These are phyloP conservation scores for Drosophila triauraria DNA, from an alignment of 1,140 invertebrate species.

Conservation along the genomic window DNA sequence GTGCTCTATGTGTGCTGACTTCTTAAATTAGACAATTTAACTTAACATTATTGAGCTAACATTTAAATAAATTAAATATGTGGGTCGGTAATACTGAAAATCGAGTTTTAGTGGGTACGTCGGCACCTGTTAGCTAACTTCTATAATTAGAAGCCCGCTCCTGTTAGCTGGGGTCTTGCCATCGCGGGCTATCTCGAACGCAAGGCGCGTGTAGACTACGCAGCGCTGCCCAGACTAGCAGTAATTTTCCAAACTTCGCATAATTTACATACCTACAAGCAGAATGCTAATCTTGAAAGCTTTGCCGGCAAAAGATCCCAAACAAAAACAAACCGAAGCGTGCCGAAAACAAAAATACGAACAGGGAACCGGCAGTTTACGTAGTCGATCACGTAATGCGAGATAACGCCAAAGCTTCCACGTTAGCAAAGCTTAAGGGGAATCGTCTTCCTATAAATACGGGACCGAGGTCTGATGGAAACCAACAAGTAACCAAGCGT, in stretches of 20 bases:
- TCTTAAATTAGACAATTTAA: too few relatives aligned
- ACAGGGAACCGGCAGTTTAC: neutral
- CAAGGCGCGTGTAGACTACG: constrained; percentile 16
- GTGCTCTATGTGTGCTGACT: too few relatives aligned
- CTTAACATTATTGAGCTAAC: too few relatives aligned
- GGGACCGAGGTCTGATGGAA: constrained; percentile 10
- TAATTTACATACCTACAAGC: constrained; percentile 29
- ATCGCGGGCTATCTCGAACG: constrained; percentile 17
- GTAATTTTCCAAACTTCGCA: constrained; percentile 52
- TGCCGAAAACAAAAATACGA: constrained; percentile 22
- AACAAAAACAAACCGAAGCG: constrained; percentile 48
- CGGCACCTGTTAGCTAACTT: constrained; percentile 18
- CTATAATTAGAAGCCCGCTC: constrained; percentile 9
- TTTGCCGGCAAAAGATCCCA: constrained; percentile 17
- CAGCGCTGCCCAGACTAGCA: constrained; percentile 19
- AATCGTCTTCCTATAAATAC: constrained; percentile 61
- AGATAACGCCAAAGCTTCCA: constrained; percentile 35
- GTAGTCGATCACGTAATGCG: constrained; percentile 11
- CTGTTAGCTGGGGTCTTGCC: constrained; percentile 15
- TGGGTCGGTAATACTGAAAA: too few relatives aligned
- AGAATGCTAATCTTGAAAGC: constrained; percentile 29
- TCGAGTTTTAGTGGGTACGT: neutral
- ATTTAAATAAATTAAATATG: too few relatives aligned
- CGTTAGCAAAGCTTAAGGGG: constrained; percentile 24
- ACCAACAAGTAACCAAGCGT: constrained; percentile 25